Evolutionary conservation across 2,888 invertebrate species (phyloP).

Genomic region (Philereme transversata): DNA sequence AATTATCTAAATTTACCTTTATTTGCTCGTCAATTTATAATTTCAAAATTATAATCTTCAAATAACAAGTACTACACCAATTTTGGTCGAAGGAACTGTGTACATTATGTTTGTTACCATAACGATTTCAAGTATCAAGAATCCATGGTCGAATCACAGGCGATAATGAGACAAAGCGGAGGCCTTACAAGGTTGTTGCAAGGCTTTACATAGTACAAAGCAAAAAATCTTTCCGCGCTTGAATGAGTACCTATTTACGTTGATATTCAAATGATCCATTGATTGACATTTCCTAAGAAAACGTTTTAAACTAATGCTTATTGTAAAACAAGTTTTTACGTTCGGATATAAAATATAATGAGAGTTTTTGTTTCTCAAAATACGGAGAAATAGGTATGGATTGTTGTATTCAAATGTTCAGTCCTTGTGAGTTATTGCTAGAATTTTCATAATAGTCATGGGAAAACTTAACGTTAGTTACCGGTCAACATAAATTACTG

Average conservation of each 20-base stretch:
- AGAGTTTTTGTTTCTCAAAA: neutral
- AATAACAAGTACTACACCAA: no score
- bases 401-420: neutral
- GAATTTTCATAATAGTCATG: neutral
- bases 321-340: neutral
- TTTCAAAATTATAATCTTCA: no score
- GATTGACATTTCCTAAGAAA: constrained; percentile 6
- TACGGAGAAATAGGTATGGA: neutral
- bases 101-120: no score
- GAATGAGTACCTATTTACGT: constrained; percentile 19
- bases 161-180: constrained; percentile 69
- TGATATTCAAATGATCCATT: constrained; percentile 22
- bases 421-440: neutral
- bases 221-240: constrained; percentile 40
- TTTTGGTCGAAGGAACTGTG: no score
- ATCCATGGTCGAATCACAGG: constrained; percentile 38
- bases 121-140: constrained; percentile 58
- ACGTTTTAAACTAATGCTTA: constrained; percentile 4
- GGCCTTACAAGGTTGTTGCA: constrained; percentile 73
- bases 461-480: neutral
- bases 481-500: neutral
- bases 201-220: constrained; percentile 58
- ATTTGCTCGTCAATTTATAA: no score
- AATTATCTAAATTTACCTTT: no score
- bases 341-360: no score